Evolutionary conservation across 2,113 vertebrate genomes (phyloP).

Genomic region (Brachyistius frenatus): DNA sequence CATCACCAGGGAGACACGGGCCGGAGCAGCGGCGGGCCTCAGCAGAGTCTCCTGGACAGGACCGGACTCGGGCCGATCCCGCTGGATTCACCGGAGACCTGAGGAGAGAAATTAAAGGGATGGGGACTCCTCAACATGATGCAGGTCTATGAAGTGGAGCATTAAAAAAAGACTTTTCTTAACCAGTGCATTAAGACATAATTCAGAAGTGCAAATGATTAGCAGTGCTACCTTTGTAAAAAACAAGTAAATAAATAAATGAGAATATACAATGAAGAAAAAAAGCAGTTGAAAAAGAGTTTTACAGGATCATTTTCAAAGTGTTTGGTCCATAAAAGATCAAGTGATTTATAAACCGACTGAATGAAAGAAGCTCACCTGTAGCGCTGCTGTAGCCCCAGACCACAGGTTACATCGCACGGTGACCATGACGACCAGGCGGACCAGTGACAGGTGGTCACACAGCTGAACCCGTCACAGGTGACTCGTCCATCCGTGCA

Average conservation of each 20-base stretch:
- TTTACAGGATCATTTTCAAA: too few species aligned
- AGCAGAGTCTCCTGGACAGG: slow-evolving; percentile 84
- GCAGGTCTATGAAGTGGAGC: too few species aligned
- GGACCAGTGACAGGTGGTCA: slow-evolving; percentile 88
- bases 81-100: slow-evolving; percentile 86
- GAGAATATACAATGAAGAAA: too few species aligned
- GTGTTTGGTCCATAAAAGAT: too few species aligned
- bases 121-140: too few species aligned
- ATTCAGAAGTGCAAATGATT: too few species aligned
- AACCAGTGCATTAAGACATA: too few species aligned
- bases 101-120: not conserved
- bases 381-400: slow-evolving; percentile 87
- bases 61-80: slow-evolving; percentile 64
- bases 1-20: slow-evolving; percentile 82
- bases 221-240: too few species aligned
- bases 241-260: too few species aligned
- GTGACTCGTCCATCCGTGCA: slow-evolving; percentile 84
- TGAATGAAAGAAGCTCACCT: slow-evolving; percentile 78
- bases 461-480: slow-evolving; percentile 84
- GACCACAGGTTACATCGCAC: slow-evolving; percentile 87
- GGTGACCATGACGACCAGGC: slow-evolving; percentile 90
- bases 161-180: too few species aligned
- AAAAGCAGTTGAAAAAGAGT: too few species aligned
- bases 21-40: slow-evolving; percentile 84
- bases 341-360: not conserved